Evolutionary conservation across 2,888 invertebrate genomes (phyloP), one percentile per base, ranked within the genome.

Genomic region (Rotaria magnacalcarata): DNA sequence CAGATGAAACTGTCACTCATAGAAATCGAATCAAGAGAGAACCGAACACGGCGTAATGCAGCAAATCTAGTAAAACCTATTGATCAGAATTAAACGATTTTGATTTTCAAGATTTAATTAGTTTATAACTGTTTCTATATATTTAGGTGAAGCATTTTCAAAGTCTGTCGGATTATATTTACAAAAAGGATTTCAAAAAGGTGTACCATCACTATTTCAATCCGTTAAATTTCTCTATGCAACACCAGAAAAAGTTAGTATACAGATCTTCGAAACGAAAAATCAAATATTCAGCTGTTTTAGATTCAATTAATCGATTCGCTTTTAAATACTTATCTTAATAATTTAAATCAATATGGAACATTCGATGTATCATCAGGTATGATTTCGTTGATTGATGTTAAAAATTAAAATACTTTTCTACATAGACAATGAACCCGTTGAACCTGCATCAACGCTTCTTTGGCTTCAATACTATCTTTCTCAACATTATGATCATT

Each of bases 151-250:
- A 93, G 93, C 87, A 34, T 97, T 99, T 91, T 93, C 93, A 89
- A 91, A 91, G 87, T 93, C 95, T 87, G 94, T 95, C 27, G 96
- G 96, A 91, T 93, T 94, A 80, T 97, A 97, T 92, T 93, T 99
- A 90, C 93, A 95, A 87, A 94, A 94, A 90, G 95, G 96, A 50
- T 92, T 99, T 89, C 95, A 96, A 88, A 99, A 99, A 93, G 99
- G 99, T 88, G 95, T 98, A 87, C 98, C 98, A 80, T 97, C 98
- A 50, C 93, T 99, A 50, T 99, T 99, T 92, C 96, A 97, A 67
- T 96, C 96, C 91, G 92, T 99, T 87, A 93, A 94, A 89, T 93
- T 94, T 8, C 91, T 96, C 89, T 96, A 96, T 91, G 92, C 92
- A 88, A 93, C 94, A 89, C 88, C 89, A 27, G 88, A 88, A 41